Percentiles rank a stretch among this genome's conserved stretches.
phyloP scores from a whole-genome alignment of 2,797 vertebrate genomes.

The Microctenopoma stevenorrisi region DNA sequence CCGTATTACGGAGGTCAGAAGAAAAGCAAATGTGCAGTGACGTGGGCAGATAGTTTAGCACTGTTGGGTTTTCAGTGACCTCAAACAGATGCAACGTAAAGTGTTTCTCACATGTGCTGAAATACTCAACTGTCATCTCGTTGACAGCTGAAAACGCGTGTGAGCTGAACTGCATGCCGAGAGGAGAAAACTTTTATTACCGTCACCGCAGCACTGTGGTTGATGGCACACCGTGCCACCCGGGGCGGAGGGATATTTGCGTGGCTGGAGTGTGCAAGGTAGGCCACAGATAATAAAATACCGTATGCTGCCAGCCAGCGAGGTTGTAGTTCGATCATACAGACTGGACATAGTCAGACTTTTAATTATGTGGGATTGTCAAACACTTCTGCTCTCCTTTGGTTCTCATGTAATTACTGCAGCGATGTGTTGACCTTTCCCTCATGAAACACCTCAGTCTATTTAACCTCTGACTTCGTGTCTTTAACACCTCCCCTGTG shows the following conservation, averaged over 20 bases:
- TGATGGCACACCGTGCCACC: constrained; percentile 94
- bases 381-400: constrained; percentile 40
- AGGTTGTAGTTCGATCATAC: neutral
- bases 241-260: constrained; percentile 89
- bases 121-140: neutral
- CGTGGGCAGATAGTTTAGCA: neutral
- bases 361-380: constrained; percentile 45
- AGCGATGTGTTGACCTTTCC: constrained; percentile 20
- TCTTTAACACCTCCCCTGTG: constrained; percentile 27
- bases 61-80: too few species aligned
- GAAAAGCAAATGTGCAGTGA: neutral
- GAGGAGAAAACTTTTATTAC: constrained; percentile 95
- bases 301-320: too few species aligned
- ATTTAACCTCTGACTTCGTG: constrained; percentile 40
- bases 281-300: neutral
- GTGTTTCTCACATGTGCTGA: too few species aligned
- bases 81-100: too few species aligned
- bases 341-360: constrained; percentile 20
- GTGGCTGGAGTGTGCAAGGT: constrained; percentile 93
- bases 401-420: constrained; percentile 38
- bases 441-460: constrained; percentile 33
- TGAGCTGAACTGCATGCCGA: constrained; percentile 97
- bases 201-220: constrained; percentile 88
- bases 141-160: constrained; percentile 91
- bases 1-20: constrained; percentile 92